Evolutionary conservation across 2,797 vertebrate species (phyloP), one percentile per base, ranked within the genome.

Genomic region (Eupleurogrammus muticus): DNA sequence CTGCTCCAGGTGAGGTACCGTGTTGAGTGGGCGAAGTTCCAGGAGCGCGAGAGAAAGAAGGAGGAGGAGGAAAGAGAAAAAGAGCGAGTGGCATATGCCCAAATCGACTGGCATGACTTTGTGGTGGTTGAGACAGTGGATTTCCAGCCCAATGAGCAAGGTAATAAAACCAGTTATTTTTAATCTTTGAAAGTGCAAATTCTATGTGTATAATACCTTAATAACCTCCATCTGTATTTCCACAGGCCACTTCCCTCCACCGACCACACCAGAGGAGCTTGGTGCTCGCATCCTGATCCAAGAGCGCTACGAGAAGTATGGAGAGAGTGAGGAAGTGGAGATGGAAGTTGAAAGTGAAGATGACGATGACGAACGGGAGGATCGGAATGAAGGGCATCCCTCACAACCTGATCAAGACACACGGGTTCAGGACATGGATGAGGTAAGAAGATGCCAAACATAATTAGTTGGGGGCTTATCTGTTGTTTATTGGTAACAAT

Each of bases 281-380:
- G 98, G 98, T 0, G 98, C 98, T 77, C 96, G 98, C 34, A 99
- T 99, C 89, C 94, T 99, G 42, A 99, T 99, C 86, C 98, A 99
- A 73, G 98, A 99, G 72, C 97, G 98, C 64, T 99, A 99, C 0
- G 98, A 99, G 91, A 99, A 99, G 88, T 99, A 96, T 78, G 98
- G 97, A 13, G 98, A 99, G 90, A 99, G 98, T 2, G 98, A 99
- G 74, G 98, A 99, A 79, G 98, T 99, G 0, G 98, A 99, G 86
- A 99, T 99, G 98, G 98, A 99, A 87, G 98, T 99, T 1, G 98
- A 99, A 78, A 99, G 98, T 50, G 98, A 99, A 49, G 97, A 99
- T 54, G 98, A 99, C 16, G 97, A 97, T 0, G 97, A 99, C 55
- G 92, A 88, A 14, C 92, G 97, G 12, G 93, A 95, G 32, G 84